These are phyloP conservation scores for Trichonephila inaurata DNA, from an alignment of 1,140 invertebrate species.

Conservation along the genomic window DNA sequence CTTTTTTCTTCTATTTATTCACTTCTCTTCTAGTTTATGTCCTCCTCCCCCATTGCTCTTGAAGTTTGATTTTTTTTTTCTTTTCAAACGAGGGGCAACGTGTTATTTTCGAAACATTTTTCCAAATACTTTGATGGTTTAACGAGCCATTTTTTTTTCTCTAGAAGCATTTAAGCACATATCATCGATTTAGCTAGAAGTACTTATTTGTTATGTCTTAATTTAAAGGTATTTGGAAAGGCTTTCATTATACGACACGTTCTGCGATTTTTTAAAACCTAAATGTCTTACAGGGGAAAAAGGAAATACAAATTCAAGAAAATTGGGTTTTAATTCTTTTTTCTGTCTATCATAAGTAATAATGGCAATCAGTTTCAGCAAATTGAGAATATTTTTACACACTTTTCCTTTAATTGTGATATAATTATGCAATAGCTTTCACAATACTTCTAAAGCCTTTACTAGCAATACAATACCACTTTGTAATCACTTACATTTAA, in stretches of 20 bases:
- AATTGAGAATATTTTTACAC: background rate
- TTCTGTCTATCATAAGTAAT: too few relatives aligned
- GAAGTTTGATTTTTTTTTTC: background rate
- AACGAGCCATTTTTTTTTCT: constrained; percentile 1
- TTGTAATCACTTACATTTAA: too few relatives aligned
- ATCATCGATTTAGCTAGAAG: constrained; percentile 25
- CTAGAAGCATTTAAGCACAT: constrained; percentile 18
- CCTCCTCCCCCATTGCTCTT: background rate
- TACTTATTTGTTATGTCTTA: constrained; percentile 21
- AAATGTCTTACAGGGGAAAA: background rate
- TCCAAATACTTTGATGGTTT: constrained; percentile 26
- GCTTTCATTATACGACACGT: background rate
- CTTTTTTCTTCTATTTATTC: constrained; percentile 31
- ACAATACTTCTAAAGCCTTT: too few relatives aligned
- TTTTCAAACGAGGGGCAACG: background rate
- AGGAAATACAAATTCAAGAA: background rate
- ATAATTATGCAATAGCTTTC: too few relatives aligned
- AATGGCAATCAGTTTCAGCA: too few relatives aligned
- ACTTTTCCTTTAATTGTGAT: background rate
- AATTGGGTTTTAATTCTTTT: background rate
- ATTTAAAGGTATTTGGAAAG: background rate
- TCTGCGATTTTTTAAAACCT: background rate
- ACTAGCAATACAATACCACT: too few relatives aligned
- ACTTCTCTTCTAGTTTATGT: background rate
- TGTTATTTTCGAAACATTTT: constrained; percentile 37